phyloP scores from a whole-genome alignment of 2,888 invertebrate genomes.

The Spatulosminthurus flaviceps region DNA sequence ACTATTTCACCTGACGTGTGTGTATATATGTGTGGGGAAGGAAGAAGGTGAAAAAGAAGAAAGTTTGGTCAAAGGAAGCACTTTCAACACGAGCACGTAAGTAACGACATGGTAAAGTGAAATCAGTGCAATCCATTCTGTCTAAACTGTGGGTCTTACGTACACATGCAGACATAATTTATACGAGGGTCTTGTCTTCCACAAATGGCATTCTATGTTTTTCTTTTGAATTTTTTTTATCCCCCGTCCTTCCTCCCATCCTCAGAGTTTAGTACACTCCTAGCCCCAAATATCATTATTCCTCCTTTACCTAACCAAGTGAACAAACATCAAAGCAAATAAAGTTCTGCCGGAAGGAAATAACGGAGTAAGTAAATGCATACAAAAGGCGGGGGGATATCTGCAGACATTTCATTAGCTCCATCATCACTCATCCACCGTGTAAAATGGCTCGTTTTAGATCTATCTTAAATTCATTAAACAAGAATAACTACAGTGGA shows the following conservation, averaged over 20 bases:
- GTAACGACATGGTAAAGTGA: background rate
- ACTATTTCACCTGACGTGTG: background rate
- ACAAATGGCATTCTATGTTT: too few relatives aligned
- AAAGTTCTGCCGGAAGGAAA: too few relatives aligned
- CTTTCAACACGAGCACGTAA: conserved; percentile 1
- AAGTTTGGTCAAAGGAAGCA: background rate
- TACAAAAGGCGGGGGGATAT: too few relatives aligned
- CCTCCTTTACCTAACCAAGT: too few relatives aligned
- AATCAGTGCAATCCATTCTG: conserved; percentile 9
- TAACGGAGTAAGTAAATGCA: too few relatives aligned
- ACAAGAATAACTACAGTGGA: background rate
- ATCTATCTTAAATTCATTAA: conserved; percentile 14
- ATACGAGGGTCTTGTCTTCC: too few relatives aligned
- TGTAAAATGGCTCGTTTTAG: background rate
- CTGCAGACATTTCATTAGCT: background rate
- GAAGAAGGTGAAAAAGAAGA: conserved; percentile 1
- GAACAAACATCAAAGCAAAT: too few relatives aligned
- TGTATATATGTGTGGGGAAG: background rate
- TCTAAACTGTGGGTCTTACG: background rate
- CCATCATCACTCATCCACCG: background rate
- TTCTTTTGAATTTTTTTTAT: too few relatives aligned
- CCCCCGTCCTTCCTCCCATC: too few relatives aligned
- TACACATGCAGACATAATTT: too few relatives aligned
- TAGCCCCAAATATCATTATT: too few relatives aligned
- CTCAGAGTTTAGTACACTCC: too few relatives aligned